Percentiles rank a stretch among this genome's conserved stretches.
phyloP scores from a whole-genome alignment of 92 coral and sea anemone species.

The Bergia puertoricense region DNA sequence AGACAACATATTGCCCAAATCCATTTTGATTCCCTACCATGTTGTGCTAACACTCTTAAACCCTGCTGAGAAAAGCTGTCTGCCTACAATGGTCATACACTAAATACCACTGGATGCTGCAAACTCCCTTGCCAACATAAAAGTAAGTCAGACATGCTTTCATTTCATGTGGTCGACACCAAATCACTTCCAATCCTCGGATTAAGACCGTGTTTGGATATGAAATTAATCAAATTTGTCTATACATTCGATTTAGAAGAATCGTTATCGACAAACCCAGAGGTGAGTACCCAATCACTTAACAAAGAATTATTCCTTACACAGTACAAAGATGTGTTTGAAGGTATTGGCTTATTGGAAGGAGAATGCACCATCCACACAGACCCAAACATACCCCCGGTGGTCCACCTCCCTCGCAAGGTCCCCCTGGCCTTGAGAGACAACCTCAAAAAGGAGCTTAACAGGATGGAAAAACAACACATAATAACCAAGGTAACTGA shows the following conservation, averaged over 20 bases:
- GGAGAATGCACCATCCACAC: neutral
- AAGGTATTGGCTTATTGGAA: neutral
- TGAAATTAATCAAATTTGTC: neutral
- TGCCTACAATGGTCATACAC: neutral
- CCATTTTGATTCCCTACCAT: too few species aligned
- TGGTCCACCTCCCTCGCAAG: constrained; percentile 7
- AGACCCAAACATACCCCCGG: neutral
- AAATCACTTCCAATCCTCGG: neutral
- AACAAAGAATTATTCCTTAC: neutral
- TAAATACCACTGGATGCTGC: constrained; percentile 1
- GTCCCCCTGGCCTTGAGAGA: neutral
- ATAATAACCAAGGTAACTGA: neutral
- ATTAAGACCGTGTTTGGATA: neutral
- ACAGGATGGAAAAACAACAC: neutral
- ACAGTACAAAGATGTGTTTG: neutral
- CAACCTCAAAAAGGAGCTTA: neutral
- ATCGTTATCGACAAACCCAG: neutral
- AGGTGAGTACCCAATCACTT: neutral
- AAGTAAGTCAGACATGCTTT: neutral
- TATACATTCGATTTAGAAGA: constrained; percentile 1
- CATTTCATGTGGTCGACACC: neutral
- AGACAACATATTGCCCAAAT: too few species aligned
- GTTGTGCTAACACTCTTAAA: too few species aligned
- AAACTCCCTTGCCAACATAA: neutral
- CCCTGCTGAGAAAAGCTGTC: neutral